Evolutionary conservation across 2,113 vertebrate genomes (phyloP), one percentile per base, ranked within the genome.

Genomic region (Amazona guildingii): DNA sequence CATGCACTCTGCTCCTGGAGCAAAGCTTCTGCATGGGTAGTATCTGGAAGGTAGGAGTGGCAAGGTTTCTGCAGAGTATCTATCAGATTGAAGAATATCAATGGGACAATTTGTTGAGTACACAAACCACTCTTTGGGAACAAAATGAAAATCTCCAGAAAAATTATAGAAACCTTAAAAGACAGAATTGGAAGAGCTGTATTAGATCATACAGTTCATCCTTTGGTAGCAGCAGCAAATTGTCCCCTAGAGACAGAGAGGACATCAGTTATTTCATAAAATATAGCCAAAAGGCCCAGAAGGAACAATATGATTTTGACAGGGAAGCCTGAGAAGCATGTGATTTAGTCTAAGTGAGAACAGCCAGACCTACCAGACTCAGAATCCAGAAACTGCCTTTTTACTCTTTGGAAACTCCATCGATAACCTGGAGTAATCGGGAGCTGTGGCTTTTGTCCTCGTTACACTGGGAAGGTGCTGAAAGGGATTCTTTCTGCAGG

Each of bases 201-300:
- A 68, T 95, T 88, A 83, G 86, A 88, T 97, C 61, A 61, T 86
- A 43, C 3, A 14, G 64, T 55, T 94, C 43, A 39, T 93, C 67
- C 72, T 78, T 92, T 86, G 83, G 43, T 74, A 83, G 55, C 82
- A 80, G 62, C 66, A 94, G 70, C 83, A 76, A 94, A 86, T 93
- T 86, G 80, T 82, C 29, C 86, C 41, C 69, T 73, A 31, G 92
- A 76, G 88, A 93, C 33, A 87, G 80, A 73, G 41, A 73, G 44
- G 66, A 73, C 66, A 82, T 83, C 33, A 92, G 44, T 90, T 96
- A 69, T 72, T 89, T 93, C 57, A 93, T 83, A 92, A 90, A 95
- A 93, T 75, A 84, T 17, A 94, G 88, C 73, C 86, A 89, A 84
- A 69, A 91, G 82, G 59, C 67, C 59, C 76, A 73, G 49, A 83